Conservation (phyloP, 2,888 invertebrate genomes). For the Lordiphosa andalusiaca region DNA sequence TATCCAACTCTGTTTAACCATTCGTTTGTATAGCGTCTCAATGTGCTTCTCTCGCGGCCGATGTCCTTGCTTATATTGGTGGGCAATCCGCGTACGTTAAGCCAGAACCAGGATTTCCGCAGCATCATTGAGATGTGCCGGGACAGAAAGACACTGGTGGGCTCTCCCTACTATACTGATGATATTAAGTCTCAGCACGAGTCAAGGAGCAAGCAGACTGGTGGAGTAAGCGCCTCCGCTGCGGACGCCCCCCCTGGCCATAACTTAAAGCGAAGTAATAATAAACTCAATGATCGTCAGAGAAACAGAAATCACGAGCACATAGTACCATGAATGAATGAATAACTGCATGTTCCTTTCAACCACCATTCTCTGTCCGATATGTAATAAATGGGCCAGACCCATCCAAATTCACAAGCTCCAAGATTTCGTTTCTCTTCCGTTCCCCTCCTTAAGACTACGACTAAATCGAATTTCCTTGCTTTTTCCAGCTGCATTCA, state of each 20-base stretch:
- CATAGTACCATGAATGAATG: neutral
- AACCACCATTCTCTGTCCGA: too few relatives aligned
- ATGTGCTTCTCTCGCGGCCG: slow-evolving; percentile 85
- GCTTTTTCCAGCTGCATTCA: neutral
- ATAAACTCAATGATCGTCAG: slow-evolving; percentile 24
- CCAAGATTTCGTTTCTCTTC: slow-evolving; percentile 1
- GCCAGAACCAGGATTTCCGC: slow-evolving; percentile 67
- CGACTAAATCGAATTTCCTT: neutral
- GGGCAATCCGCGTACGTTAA: slow-evolving; percentile 79
- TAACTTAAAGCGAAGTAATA: slow-evolving; percentile 50
- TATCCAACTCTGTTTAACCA: slow-evolving; percentile 32
- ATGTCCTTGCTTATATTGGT: slow-evolving; percentile 83
- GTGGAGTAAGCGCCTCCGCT: neutral
- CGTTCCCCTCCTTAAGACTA: neutral
- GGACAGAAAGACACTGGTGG: slow-evolving; percentile 53
- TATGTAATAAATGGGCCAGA: too few relatives aligned
- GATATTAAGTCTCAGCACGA: slow-evolving; percentile 31
- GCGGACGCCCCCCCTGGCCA: neutral
- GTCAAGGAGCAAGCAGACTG: neutral
- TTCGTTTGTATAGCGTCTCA: slow-evolving; percentile 82
- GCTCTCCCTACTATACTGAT: slow-evolving; percentile 43
- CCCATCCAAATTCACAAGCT: neutral
- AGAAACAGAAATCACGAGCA: slow-evolving; percentile 34
- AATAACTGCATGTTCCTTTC: too few relatives aligned
- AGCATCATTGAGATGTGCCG: slow-evolving; percentile 67